phyloP scores from a whole-genome alignment of 2,888 invertebrate species.

The Polyommatus icarus region DNA sequence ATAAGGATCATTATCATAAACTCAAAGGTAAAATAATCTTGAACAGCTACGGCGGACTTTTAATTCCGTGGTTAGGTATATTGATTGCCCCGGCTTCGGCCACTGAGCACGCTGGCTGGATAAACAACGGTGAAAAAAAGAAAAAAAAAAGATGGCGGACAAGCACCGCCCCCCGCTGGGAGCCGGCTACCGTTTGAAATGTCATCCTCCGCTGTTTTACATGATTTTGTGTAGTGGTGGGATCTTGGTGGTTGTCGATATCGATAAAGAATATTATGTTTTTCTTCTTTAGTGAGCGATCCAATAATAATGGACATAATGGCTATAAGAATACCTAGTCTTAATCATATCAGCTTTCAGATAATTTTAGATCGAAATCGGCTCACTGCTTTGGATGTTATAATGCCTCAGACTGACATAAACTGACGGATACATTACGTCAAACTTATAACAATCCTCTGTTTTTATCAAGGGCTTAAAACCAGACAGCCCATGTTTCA shows the following conservation, averaged over 20 bases:
- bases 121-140: constrained; percentile 75
- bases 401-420: too few relatives aligned
- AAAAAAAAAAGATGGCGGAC: constrained; percentile 72
- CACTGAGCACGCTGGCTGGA: constrained; percentile 72
- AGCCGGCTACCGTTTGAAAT: constrained; percentile 74
- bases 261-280: constrained; percentile 41
- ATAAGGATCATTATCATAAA: neutral
- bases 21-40: neutral
- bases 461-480: too few relatives aligned
- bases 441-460: too few relatives aligned
- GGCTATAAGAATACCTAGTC: too few relatives aligned
- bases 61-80: constrained; percentile 75
- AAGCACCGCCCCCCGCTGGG: constrained; percentile 74
- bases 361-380: too few relatives aligned
- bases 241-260: constrained; percentile 44
- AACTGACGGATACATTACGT: too few relatives aligned
- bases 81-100: constrained; percentile 71
- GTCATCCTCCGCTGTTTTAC: constrained; percentile 64
- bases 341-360: too few relatives aligned
- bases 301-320: too few relatives aligned
- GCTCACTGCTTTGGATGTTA: too few relatives aligned
- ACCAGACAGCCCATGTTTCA: too few relatives aligned
- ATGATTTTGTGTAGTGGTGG: constrained; percentile 35
- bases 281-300: too few relatives aligned
- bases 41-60: constrained; percentile 55